These are phyloP conservation scores for Hyppa rectilinea DNA, from an alignment of 2,888 invertebrate species.

Conservation along the genomic window DNA sequence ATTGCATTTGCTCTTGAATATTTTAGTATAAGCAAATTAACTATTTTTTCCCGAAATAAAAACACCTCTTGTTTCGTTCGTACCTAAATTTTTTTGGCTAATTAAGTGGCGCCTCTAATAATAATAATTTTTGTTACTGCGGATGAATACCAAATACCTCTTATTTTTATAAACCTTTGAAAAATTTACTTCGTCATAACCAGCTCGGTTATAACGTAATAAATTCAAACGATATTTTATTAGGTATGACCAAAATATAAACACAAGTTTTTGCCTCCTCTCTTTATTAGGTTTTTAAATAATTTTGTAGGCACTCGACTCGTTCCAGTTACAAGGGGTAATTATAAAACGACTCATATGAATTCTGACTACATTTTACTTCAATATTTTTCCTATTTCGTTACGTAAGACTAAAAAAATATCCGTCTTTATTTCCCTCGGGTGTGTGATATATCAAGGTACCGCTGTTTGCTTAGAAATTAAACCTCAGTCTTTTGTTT, in stretches of 20 bases:
- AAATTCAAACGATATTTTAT: slow-evolving; percentile 2
- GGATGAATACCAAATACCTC: neutral
- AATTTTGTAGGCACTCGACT: slow-evolving; percentile 11
- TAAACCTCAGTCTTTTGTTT: slow-evolving; percentile 35
- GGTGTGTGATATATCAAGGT: slow-evolving; percentile 35
- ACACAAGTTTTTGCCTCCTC: slow-evolving; percentile 1
- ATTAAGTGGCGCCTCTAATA: neutral
- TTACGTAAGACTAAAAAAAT: slow-evolving; percentile 19
- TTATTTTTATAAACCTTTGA: neutral
- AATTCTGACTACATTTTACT: slow-evolving; percentile 34
- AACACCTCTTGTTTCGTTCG: neutral
- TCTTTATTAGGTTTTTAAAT: slow-evolving; percentile 16
- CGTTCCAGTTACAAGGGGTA: neutral
- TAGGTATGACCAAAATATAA: slow-evolving; percentile 13
- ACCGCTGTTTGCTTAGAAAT: slow-evolving; percentile 28
- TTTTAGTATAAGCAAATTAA: neutral
- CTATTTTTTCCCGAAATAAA: neutral
- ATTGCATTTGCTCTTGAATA: neutral
- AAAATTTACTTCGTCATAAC: neutral
- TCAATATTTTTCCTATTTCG: slow-evolving; percentile 40
- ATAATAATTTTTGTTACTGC: neutral
- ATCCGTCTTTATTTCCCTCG: slow-evolving; percentile 31
- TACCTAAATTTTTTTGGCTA: neutral
- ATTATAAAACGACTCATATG: slow-evolving; percentile 15
- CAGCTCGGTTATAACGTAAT: neutral